Percentiles rank a stretch among this genome's conserved stretches.
Evolutionary conservation across 2,113 vertebrate species (phyloP).

Genomic region (Thermophis baileyi): DNA sequence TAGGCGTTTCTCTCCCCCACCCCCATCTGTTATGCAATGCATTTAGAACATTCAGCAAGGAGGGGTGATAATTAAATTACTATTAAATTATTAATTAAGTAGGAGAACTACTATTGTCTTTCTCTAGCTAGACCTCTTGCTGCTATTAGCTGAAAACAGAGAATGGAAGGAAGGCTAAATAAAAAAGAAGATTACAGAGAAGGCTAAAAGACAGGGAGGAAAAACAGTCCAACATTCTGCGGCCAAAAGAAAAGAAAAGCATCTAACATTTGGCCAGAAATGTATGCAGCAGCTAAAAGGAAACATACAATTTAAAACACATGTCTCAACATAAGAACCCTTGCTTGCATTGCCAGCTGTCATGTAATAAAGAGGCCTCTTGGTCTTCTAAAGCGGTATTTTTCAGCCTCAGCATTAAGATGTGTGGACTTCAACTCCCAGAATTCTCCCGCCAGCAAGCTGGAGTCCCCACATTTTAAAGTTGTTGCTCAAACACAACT

Average conservation of each 20-base stretch:
- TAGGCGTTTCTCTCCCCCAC: not conserved
- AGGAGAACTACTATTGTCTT: not conserved
- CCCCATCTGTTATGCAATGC: not conserved
- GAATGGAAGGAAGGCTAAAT: not conserved
- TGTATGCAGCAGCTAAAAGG: constrained; percentile 25
- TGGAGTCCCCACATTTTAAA: not conserved
- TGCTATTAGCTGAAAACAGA: not conserved
- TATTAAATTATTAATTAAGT: not conserved
- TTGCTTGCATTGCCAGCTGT: constrained; percentile 42
- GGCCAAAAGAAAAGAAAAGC: constrained; percentile 17
- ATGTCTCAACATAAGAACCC: constrained; percentile 31
- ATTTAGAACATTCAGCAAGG: not conserved
- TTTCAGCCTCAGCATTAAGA: not conserved
- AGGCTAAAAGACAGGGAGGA: constrained; percentile 17
- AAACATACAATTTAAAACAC: constrained; percentile 24
- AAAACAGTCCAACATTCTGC: constrained; percentile 31
- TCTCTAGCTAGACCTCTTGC: not conserved
- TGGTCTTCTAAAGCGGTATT: not conserved
- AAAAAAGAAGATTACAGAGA: not conserved
- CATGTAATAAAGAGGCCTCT: constrained; percentile 15
- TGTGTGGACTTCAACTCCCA: not conserved
- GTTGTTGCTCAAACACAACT: not conserved
- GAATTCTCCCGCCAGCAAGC: not conserved
- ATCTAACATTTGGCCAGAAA: constrained; percentile 39
- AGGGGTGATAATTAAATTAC: constrained; percentile 5